Base-by-base conservation (phyloP, 2,797 vertebrate genomes). In the Sandelia bainsii region DNA sequence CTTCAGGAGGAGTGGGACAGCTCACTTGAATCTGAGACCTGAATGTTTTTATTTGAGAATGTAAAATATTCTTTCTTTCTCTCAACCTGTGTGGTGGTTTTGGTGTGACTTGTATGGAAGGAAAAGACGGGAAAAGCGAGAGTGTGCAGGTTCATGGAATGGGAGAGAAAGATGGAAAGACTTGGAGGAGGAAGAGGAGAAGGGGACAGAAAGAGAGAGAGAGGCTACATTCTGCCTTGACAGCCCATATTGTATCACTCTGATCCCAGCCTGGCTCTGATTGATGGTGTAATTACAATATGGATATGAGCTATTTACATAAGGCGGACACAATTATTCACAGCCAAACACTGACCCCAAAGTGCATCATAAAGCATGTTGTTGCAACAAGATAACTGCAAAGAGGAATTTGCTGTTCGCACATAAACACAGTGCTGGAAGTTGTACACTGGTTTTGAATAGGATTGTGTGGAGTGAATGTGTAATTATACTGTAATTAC, bases 271-370 rank as follows among this genome's bases (percentile, higher is more conserved):
- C 68, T 70, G 71, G 48, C 62, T 82, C 77, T 86, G 85, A 91
- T 81, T 89, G 84, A 86, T 88, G 76, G 80, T 75, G 81, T 83
- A 76, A 88, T 87, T 85, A 87, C 75, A 84, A 77, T 87, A 83
- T 86, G 79, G 82, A 83, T 90, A 87, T 82, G 81, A 83, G 78
- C 78, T 88, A 87, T 87, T 85, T 89, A 87, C 77, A 84, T 87
- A 78, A 72, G 62, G 67, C 57, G 27, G 53, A 22, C 23, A 72
- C 58, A 75, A 52, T 86, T 79, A 86, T 75, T 80, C 73, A 77
- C 49, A 75, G 64, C 60, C 62, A 81, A 63, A 72, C 48, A 51
- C 56, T 73, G 72, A 79, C 75, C 65, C 14, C n/a, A 7, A 19
- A 48, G 54, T 52, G 20, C 58, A 51, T 50, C 53, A 59, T 80